Base-by-base conservation (phyloP, 2,888 invertebrate species). In the Hypena proboscidalis region DNA sequence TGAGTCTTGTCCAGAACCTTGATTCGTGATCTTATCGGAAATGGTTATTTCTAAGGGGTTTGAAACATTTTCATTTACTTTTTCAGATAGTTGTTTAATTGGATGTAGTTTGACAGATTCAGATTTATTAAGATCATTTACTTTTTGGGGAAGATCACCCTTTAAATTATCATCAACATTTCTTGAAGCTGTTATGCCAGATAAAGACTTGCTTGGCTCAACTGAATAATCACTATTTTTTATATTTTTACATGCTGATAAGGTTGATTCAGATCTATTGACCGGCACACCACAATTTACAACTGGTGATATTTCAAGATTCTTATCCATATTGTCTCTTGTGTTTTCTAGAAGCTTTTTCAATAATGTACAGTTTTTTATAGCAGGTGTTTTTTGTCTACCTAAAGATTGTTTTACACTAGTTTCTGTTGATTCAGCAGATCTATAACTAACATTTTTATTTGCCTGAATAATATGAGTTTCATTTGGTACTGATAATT, bases 1-100 rank as follows among this genome's bases (percentile, higher is more conserved):
- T 15, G 92, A 92, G 67, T 91, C 91, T 77, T 90, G 90, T 27
- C 87, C 90, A 35, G 88, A 84, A 48, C 83, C 83, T 64, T 82
- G 83, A 74, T 75, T 80, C 11, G 77, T 62, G 22, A 76, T 45
- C 64, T 86, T 87, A 41, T 90, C 88, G 48, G 85, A 74, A 46
- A 89, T 81, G 46, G 75, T 80, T 31, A 92, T 89, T 80, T 92
- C 91, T 69, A 92, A 68, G n/a, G 91, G 90, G 60, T 84, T 85
- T 49, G 82, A 83, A 36, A 87, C 50, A 65, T 67, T 83, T 47
- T 86, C 85, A 63, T 69, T 77, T 10, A 69, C 57, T 60, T 75
- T 77, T 52, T 71, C 77, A 58, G 66, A 63, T 45, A 78, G 53
- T 34, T 82, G 80, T 52, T 81, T 80, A 29, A 75, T 71, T 41